phyloP scores from a whole-genome alignment of 1,140 invertebrate genomes.

The Eumeta japonica region DNA sequence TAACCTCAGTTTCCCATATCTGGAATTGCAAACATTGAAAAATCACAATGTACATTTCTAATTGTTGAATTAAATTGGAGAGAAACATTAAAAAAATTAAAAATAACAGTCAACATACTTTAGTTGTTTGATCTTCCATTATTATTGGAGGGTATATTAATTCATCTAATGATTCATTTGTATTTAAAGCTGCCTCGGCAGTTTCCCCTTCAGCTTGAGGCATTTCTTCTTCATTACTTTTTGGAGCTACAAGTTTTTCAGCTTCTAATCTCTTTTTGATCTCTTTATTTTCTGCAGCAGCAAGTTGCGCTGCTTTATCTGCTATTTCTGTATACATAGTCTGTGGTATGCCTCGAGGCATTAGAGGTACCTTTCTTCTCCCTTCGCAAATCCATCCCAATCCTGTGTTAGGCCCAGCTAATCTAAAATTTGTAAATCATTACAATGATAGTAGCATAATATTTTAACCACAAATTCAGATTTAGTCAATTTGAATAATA shows the following conservation, averaged over 20 bases:
- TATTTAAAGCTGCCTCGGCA: constrained; percentile 20
- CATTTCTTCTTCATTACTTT: constrained; percentile 35
- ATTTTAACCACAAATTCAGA: background rate
- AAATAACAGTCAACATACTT: constrained; percentile 23
- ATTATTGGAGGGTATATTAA: constrained; percentile 39
- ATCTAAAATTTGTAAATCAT: constrained; percentile 54
- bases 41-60: too few species aligned
- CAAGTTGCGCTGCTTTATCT: constrained; percentile 62
- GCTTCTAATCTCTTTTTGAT: constrained; percentile 36
- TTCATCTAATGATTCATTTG: constrained; percentile 35
- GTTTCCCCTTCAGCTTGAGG: constrained; percentile 30
- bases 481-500: background rate
- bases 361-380: constrained; percentile 73
- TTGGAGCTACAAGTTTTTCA: constrained; percentile 30
- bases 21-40: constrained; percentile 44
- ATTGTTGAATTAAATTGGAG: too few species aligned
- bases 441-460: constrained; percentile 4
- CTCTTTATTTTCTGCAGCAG: constrained; percentile 48
- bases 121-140: constrained; percentile 44
- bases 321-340: constrained; percentile 82
- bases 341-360: constrained; percentile 78
- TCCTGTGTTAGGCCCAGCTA: constrained; percentile 76
- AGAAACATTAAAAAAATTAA: too few species aligned
- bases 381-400: constrained; percentile 87
- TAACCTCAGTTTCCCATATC: constrained; percentile 46